Base-by-base conservation (phyloP, 2,888 invertebrate genomes). In the Monoplex corrugatus region DNA sequence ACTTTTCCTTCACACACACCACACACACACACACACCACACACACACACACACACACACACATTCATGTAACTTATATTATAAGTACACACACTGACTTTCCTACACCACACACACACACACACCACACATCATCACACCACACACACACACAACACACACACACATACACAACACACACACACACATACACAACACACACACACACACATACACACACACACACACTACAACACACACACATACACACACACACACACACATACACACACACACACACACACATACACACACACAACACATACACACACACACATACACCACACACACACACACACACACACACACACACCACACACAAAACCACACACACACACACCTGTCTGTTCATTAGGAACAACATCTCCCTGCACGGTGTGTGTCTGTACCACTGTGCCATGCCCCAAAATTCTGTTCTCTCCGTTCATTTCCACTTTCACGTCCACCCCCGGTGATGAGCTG, bases 381-480 rank as follows among this genome's bases (percentile, higher is more conserved):
- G 28, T 32, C 16, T 45, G 45, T 8, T 45, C 35, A 5, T n/a
- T 10, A 8, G 19, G 38, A 32, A 50, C 38, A 6, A 84, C 28
- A 35, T 88, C 87, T 78, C 89, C 91, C 83, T 85, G 68, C 10
- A 87, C 45, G n/a, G 86, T 85, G 40, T 75, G 50, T 10, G 28
- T 50, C 44, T 85, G 35, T 28, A 63, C 43, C 32, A 75, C n/a
- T 32, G 43, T 63, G 19, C 90, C 89, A 8, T 80, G 32, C 6
- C 89, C 83, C 3, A 90, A 57, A 38, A 91, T 89, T 40, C 86
- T 87, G 63, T 90, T 86, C 28, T 90, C 83, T 40, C 87, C 91
- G 35, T 87, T 45, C 38, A 91, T 89, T 57, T 87, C 84, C 35
- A 91, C 32, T 2, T 38, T 50, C 40, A 91, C 63, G n/a, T 90